Conservation (phyloP, 2,113 vertebrate genomes). For the Osmerus mordax region DNA sequence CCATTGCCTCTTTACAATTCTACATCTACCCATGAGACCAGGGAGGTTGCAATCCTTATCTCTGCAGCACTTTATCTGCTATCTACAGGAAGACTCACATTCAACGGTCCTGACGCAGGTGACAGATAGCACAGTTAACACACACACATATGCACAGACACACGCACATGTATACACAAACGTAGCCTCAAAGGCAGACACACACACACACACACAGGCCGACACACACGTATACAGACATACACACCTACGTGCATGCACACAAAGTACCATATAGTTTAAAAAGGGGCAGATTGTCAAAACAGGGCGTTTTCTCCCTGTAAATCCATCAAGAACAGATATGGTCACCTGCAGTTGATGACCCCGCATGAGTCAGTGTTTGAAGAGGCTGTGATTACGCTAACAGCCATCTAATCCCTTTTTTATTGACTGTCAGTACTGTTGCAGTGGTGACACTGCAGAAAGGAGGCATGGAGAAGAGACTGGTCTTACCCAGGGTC, state of each 20-base stretch:
- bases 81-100: conserved; percentile 55
- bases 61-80: background rate
- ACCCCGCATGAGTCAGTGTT: background rate
- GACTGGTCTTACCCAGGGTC: too few relatives aligned
- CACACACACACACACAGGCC: too few relatives aligned
- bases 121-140: conserved; percentile 38
- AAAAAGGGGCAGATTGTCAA: background rate
- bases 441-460: too few relatives aligned
- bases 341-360: background rate
- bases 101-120: conserved; percentile 54
- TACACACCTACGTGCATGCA: too few relatives aligned
- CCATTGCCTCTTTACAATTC: background rate
- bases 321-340: background rate
- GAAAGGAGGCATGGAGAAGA: too few relatives aligned
- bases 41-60: too few relatives aligned
- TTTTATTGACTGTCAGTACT: too few relatives aligned
- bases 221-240: too few relatives aligned
- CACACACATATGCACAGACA: background rate
- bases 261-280: background rate
- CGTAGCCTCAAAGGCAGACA: too few relatives aligned
- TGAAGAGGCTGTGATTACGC: background rate
- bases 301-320: background rate
- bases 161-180: too few relatives aligned
- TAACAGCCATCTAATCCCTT: background rate
- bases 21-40: background rate